Base-by-base conservation (phyloP, 2,113 vertebrate species). In the Triplophysa dalaica region DNA sequence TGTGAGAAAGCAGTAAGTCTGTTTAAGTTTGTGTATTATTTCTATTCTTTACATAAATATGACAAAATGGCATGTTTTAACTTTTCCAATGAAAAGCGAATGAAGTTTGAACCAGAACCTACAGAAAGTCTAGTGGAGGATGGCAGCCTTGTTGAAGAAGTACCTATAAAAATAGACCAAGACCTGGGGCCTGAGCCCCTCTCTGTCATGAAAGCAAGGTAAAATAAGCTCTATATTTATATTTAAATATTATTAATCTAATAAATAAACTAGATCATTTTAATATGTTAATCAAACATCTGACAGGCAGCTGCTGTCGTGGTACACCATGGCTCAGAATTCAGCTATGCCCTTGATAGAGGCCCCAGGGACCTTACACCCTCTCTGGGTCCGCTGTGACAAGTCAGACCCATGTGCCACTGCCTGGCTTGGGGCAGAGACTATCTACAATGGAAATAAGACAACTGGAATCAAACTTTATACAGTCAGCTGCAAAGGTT, bases 301-400 rank as follows among this genome's bases (percentile, higher is more conserved):
- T 73, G 79, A 17, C 65, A 99, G 98, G 87, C 93, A 96, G 83
- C 81, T 99, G 85, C 89, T 98, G 84, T 97, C 97, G 67, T 93
- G 93, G 80, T 99, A 96, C 75, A 88, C 92, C 2, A 91, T 98
- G 91, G 89, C 90, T 68, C 97, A 96, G 58, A 99, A 98, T 86
- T 89, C 93, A 62, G 93, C 92, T 73, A 82, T 95, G 91, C 82
- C 83, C 67, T 82, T 88, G 81, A 74, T 14, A 79, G 65, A 73
- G 13, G 82, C 81, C 62, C 72, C 84, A 24, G 85, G 41, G 26
- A 17, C 84, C 13, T 92, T 97, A 70, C 91, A 89, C 50, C 94
- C 96, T 4, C 85, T 99, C 2, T 99, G 97, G 97, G 89, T 96
- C 33, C 91, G 95, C 70, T 98, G 97, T 89, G 96, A 99, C 62